Percentiles rank a stretch among this genome's conserved stretches.
Conservation (phyloP, 2,113 vertebrate genomes). For the Grammomys dolichurus region DNA sequence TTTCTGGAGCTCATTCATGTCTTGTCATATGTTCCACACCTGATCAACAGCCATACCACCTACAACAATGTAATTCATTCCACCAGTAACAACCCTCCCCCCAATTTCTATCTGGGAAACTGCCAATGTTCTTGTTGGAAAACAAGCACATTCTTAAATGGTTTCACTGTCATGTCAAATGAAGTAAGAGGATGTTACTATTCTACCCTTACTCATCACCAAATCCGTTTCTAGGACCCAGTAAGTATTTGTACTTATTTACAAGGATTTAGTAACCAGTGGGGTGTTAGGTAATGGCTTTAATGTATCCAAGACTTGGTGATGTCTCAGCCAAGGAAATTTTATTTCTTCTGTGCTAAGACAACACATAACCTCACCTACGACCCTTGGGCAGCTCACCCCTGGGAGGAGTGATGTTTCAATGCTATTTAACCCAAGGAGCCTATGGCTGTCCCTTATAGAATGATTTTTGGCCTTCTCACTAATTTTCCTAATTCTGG, state of each 20-base stretch:
- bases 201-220: slow-evolving; percentile 74
- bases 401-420: not conserved
- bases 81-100: not conserved
- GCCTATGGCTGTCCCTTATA: not conserved
- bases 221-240: slow-evolving; percentile 66
- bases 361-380: not conserved
- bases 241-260: slow-evolving; percentile 73
- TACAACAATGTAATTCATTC: not conserved
- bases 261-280: slow-evolving; percentile 69
- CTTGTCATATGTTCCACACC: not conserved
- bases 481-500: slow-evolving; percentile 45
- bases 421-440: not conserved
- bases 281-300: slow-evolving; percentile 43
- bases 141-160: slow-evolving; percentile 35
- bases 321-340: slow-evolving; percentile 21
- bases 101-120: slow-evolving; percentile 46
- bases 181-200: slow-evolving; percentile 59
- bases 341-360: slow-evolving; percentile 26
- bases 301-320: slow-evolving; percentile 60
- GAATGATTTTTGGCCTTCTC: slow-evolving; percentile 26
- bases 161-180: slow-evolving; percentile 33
- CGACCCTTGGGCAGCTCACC: not conserved
- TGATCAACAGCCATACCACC: not conserved
- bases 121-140: slow-evolving; percentile 39
- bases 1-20: not conserved